Evolutionary conservation across 1,140 invertebrate genomes (phyloP).

Genomic region (Mizuhopecten yessoensis): DNA sequence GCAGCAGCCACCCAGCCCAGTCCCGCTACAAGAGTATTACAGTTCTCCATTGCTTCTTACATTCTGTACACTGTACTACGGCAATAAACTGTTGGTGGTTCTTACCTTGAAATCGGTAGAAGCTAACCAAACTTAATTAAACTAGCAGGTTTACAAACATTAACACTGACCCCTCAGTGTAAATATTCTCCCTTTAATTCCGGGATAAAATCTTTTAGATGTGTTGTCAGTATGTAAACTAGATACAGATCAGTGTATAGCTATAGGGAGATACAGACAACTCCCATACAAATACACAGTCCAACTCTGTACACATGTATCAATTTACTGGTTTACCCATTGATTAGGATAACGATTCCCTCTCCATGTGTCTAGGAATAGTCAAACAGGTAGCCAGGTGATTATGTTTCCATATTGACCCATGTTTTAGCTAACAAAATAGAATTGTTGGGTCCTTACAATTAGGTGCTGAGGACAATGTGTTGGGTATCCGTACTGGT

Average conservation of each 20-base stretch:
- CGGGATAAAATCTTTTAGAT: neutral
- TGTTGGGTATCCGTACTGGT: neutral
- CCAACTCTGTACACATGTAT: neutral
- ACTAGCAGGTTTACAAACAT: no score
- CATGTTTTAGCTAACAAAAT: conserved; percentile 1
- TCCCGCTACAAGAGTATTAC: no score
- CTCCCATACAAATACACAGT: neutral
- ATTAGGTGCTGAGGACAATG: neutral
- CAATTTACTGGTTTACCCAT: neutral
- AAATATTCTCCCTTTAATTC: neutral
- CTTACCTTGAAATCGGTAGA: neutral
- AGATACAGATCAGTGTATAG: neutral
- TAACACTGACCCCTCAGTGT: neutral
- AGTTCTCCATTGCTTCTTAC: no score
- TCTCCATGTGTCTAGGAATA: neutral
- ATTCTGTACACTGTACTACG: no score
- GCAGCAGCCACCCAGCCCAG: no score
- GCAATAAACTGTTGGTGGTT: neutral
- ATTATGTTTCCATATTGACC: neutral
- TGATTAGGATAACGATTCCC: neutral
- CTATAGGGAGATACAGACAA: neutral
- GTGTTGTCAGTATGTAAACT: conserved; percentile 12
- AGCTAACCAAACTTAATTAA: neutral
- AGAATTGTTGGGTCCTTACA: neutral
- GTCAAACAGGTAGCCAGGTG: neutral